Percentiles rank a stretch among this genome's conserved stretches.
Conservation (phyloP, 2,113 vertebrate genomes). For the Bolborhynchus lineola region DNA sequence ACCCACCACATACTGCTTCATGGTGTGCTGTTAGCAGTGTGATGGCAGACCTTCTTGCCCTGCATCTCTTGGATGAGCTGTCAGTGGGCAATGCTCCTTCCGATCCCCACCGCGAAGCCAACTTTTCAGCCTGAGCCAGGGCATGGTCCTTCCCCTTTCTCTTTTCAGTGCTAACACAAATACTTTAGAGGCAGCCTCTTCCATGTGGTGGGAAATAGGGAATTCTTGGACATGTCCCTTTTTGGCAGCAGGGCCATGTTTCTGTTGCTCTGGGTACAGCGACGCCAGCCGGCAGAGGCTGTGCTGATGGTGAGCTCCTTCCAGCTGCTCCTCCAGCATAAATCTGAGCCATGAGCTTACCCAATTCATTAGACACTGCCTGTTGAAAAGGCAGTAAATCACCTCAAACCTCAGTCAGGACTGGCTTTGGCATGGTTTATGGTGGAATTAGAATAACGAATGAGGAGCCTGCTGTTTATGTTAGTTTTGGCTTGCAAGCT, state of each 20-base stretch:
- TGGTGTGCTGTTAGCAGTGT: background rate
- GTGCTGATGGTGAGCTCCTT: background rate
- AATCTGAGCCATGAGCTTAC: background rate
- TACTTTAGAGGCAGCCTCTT: background rate
- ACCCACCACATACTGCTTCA: fast-evolving
- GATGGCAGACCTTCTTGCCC: background rate
- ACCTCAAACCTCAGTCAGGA: background rate
- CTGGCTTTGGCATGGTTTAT: slow-evolving; percentile 46
- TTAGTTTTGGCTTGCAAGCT: slow-evolving; percentile 65
- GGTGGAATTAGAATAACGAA: slow-evolving; percentile 68
- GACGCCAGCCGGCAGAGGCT: background rate
- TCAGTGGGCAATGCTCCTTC: background rate
- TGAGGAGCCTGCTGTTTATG: slow-evolving; percentile 56
- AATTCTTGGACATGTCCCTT: background rate
- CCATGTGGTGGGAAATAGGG: fast-evolving
- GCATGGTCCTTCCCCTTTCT: background rate
- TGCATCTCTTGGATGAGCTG: background rate
- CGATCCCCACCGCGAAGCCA: fast-evolving
- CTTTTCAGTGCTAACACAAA: background rate
- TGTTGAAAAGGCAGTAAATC: slow-evolving; percentile 62
- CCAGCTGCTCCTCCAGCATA: background rate
- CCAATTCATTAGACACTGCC: background rate
- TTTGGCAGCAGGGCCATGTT: fast-evolving
- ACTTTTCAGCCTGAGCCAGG: background rate
- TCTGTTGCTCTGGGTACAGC: background rate